A percentile compares a stretch with the other conserved stretches of the same genome.
phyloP scores from a whole-genome alignment of 1,140 invertebrate species.

The Magallana ariakensis region DNA sequence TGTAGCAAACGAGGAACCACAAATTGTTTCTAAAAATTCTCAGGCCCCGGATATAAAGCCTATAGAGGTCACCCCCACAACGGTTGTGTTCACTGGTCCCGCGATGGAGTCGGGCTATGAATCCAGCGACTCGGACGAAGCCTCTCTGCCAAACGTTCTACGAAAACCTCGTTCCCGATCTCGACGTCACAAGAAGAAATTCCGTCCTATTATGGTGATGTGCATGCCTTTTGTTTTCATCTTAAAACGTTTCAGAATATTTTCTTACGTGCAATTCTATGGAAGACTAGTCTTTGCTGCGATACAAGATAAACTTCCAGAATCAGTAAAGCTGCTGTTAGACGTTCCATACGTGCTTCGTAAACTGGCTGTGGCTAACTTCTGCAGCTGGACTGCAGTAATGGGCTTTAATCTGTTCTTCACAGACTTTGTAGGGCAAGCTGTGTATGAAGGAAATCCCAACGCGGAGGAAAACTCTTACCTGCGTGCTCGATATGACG shows the following conservation, averaged over 20 bases:
- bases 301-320: constrained; percentile 69
- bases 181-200: constrained; percentile 1
- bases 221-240: constrained; percentile 40
- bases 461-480: constrained; percentile 76
- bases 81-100: constrained; percentile 42
- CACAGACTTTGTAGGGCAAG: constrained; percentile 82
- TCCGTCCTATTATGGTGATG: constrained; percentile 36
- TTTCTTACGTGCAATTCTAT: constrained; percentile 52
- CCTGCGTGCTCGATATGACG: constrained; percentile 78
- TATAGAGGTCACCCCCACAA: not conserved
- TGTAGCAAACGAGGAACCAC: constrained; percentile 71
- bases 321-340: constrained; percentile 66
- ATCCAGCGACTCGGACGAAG: constrained; percentile 61
- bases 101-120: constrained; percentile 70
- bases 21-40: not conserved
- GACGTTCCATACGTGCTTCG: constrained; percentile 78
- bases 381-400: constrained; percentile 79
- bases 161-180: not conserved
- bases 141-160: not conserved
- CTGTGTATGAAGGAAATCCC: constrained; percentile 80
- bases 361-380: constrained; percentile 75
- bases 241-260: constrained; percentile 43
- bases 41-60: not conserved
- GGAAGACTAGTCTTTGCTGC: constrained; percentile 47
- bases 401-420: constrained; percentile 82